phyloP scores from a whole-genome alignment of 2,113 vertebrate species.

The Quiscalus mexicanus region DNA sequence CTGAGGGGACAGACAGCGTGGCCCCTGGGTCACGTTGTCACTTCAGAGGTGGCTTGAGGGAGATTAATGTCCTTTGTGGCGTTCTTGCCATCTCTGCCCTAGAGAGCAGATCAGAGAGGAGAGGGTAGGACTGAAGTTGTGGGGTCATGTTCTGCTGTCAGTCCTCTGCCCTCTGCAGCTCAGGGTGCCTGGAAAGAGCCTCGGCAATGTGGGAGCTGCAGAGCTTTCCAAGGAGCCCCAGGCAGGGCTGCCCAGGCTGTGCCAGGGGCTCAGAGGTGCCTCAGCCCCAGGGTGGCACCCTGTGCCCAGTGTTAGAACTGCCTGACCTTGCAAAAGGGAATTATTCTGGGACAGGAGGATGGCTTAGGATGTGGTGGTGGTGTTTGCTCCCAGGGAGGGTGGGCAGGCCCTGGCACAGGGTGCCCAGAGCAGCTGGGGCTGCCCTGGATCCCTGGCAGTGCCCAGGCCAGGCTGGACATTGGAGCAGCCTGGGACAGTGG shows the following conservation, averaged over 20 bases:
- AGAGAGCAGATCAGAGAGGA: background rate
- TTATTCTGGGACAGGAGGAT: background rate
- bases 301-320: background rate
- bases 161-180: background rate
- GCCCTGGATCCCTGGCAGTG: background rate
- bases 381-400: background rate
- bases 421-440: background rate
- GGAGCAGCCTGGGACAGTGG: accelerated
- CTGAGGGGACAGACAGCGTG: background rate
- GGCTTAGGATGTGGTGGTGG: background rate
- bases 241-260: background rate
- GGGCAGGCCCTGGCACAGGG: background rate
- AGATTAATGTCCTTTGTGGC: background rate
- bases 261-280: background rate
- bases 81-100: background rate
- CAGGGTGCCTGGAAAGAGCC: background rate
- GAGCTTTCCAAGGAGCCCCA: accelerated
- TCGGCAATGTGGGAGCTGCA: background rate
- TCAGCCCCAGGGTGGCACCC: background rate
- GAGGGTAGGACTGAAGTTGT: background rate
- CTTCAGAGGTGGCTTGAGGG: background rate
- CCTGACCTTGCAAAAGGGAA: background rate
- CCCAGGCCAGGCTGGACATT: accelerated
- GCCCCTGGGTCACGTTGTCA: conserved; percentile 2
- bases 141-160: background rate